Evolutionary conservation across 2,888 invertebrate species (phyloP), one percentile per base, ranked within the genome.

Genomic region (Selenia dentaria): DNA sequence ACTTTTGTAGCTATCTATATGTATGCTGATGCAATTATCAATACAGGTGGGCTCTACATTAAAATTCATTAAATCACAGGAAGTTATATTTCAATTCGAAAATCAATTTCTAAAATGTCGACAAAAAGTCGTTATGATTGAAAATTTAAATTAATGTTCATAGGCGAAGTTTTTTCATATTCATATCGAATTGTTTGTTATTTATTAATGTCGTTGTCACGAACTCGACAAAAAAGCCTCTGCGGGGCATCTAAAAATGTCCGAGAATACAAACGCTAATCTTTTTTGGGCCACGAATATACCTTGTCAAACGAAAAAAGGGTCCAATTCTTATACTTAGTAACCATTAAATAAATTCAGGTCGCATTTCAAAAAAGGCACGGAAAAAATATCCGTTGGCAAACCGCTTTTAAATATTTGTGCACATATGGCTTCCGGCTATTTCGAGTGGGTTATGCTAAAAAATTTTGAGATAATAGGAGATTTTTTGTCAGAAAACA

Each of bases 341-440:
- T 83, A 79, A 85, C 88, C 82, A 88, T 90, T 88, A 87, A 89
- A 86, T 89, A 87, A 85, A 88, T 84, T 84, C 74, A 73, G 67
- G 58, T 57, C 62, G 61, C 35, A 61, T 59, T 54, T 62, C 60
- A 77, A 78, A 84, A 81, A 79, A 65, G n/a, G 59, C 38, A 41
- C 12, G 25, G 74, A 82, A 84, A 84, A 84, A 77, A 59, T 69
- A 68, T 73, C 79, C 78, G 67, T 72, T 73, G 79, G 77, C 78
- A 69, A 74, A 80, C 83, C 86, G 80, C 78, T 84, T 78, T 81
- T 82, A 83, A 85, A 89, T 89, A 87, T 89, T 89, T 89, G 86
- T 86, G 76, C 81, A 65, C 88, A 86, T 75, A 87, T 84, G 87
- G 85, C 86, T 90, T 90, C 89, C 89, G 89, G 89, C 85, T 81